Evolutionary conservation across 1,140 invertebrate genomes (phyloP).

Genomic region (Lepidurus packardi): DNA sequence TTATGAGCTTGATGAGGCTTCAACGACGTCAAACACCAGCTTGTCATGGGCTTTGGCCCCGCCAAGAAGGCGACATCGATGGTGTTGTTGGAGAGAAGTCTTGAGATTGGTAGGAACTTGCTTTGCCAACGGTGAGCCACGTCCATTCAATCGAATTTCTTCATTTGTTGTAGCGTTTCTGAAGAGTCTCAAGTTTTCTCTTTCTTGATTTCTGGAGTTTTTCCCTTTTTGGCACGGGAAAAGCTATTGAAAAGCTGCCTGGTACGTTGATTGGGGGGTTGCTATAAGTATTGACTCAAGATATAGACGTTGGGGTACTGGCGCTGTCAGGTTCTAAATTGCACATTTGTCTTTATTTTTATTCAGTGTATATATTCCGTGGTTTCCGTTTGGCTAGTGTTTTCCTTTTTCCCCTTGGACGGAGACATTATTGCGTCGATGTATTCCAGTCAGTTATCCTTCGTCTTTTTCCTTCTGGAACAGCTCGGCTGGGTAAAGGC

Average conservation of each 20-base stretch:
- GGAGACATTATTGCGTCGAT: not conserved
- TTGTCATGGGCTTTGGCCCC: not conserved
- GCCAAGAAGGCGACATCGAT: not conserved
- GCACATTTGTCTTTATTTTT: not conserved
- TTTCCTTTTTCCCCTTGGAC: not conserved
- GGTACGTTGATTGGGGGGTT: not conserved
- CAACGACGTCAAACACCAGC: not conserved
- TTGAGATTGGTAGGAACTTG: conserved; percentile 3
- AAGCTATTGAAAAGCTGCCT: not conserved
- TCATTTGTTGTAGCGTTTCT: not conserved
- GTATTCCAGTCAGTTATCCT: not conserved
- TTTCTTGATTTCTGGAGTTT: not conserved
- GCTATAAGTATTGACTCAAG: not conserved
- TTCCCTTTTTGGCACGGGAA: not conserved
- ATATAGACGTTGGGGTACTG: not conserved
- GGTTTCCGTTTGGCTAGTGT: not conserved
- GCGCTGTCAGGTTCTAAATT: not conserved
- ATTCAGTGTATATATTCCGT: not conserved
- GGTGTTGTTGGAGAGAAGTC: conserved; percentile 18
- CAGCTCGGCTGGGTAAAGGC: not conserved
- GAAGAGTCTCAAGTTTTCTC: no score
- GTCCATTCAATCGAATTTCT: not conserved
- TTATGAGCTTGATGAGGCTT: conserved; percentile 10
- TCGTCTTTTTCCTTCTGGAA: not conserved
- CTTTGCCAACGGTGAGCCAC: not conserved